Conservation (phyloP, 2,113 vertebrate species). For the Sceloporus tristichus region DNA sequence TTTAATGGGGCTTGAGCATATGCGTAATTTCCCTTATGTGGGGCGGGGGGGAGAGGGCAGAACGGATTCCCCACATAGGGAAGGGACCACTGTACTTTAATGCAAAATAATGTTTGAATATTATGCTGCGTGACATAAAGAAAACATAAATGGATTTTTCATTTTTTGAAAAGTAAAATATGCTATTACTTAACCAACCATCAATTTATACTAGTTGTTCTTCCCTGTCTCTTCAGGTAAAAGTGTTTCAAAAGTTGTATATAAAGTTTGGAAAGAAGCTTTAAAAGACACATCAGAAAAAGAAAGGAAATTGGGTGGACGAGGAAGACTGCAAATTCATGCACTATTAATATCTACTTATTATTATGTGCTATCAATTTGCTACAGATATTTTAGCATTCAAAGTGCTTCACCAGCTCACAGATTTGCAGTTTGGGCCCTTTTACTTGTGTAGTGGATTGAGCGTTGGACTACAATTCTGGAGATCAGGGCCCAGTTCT, state of each 20-base stretch:
- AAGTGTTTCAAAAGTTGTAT: not conserved
- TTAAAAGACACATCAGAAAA: not conserved
- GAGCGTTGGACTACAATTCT: too few species aligned
- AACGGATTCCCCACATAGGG: too few species aligned
- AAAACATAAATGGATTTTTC: slow-evolving; percentile 33
- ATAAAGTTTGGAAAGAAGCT: not conserved
- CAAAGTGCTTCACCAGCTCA: not conserved
- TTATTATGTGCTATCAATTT: not conserved
- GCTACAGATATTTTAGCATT: not conserved
- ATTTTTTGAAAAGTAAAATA: not conserved
- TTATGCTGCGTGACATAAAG: slow-evolving; percentile 16
- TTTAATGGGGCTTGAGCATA: too few species aligned
- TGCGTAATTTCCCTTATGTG: too few species aligned
- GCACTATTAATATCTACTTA: not conserved
- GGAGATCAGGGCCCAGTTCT: too few species aligned
- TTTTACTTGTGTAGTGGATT: not conserved
- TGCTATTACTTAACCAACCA: not conserved
- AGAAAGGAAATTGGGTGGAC: not conserved
- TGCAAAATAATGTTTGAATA: slow-evolving; percentile 27
- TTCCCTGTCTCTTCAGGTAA: not conserved
- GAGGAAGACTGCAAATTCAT: not conserved
- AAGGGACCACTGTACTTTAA: slow-evolving; percentile 4
- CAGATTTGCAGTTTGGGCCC: not conserved
- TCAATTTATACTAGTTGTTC: not conserved
- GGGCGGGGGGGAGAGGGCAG: too few species aligned